These are phyloP conservation scores for Bicyclus anynana DNA, from an alignment of 1,140 invertebrate species.

Conservation along the genomic window DNA sequence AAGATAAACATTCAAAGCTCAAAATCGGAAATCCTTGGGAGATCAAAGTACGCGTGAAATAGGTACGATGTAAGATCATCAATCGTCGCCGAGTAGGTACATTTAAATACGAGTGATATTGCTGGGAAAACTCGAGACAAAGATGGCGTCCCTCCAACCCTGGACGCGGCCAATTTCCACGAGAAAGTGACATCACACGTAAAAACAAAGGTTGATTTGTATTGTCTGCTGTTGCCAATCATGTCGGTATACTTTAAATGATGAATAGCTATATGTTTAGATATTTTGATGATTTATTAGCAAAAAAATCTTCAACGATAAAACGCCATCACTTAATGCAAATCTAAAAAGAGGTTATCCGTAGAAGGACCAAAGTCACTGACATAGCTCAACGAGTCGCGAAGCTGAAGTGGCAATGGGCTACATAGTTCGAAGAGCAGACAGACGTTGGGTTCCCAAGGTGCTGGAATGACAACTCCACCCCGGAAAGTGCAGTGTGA, in stretches of 20 bases:
- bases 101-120: neutral
- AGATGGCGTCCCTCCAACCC: constrained; percentile 28
- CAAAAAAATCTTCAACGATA: too few species aligned
- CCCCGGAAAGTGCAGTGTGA: too few species aligned
- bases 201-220: neutral
- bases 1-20: neutral
- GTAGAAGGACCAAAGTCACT: too few species aligned
- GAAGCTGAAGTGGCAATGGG: too few species aligned
- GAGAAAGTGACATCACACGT: constrained; percentile 8
- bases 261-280: too few species aligned
- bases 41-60: neutral
- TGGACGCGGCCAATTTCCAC: neutral
- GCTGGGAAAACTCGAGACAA: constrained; percentile 15
- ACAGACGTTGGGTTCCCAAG: too few species aligned
- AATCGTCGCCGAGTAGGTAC: neutral
- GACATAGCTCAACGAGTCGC: too few species aligned
- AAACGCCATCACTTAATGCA: too few species aligned
- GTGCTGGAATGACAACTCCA: too few species aligned
- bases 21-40: neutral
- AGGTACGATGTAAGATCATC: neutral
- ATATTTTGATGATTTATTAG: too few species aligned
- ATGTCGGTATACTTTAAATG: neutral
- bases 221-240: neutral
- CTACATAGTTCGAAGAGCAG: too few species aligned
- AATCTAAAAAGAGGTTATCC: too few species aligned